Base-by-base conservation (phyloP, 2,113 vertebrate genomes). In the Actenoides hombroni region DNA sequence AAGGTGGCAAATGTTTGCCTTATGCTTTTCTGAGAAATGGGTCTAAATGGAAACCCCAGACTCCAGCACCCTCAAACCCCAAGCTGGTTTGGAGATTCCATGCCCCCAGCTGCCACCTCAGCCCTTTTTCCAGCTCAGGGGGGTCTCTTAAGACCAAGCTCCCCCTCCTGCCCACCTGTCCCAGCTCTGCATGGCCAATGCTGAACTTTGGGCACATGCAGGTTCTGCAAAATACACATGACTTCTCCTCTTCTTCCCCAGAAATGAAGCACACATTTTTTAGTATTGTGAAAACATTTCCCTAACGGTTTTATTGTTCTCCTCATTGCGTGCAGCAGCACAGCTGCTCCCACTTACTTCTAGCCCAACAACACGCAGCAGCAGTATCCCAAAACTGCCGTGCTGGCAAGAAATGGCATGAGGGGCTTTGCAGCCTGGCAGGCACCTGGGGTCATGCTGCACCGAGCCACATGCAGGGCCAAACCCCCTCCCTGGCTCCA, bases 291-390 rank as follows among this genome's bases (percentile, higher is more conserved):
- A 87, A 94, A 96, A 71, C 39, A 61, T 64, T 92, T 61, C 89
- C 77, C 61, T 64, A 68, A 78, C 40, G 0, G 0, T 82, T 94
- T 84, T 18, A 63, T 84, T 92, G 86, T 89, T 95, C 73, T 86
- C 54, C 54, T 88, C 48, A 40, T 28, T 48, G 73, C 74, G 37
- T 0, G 1, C 51, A 84, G 86, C 77, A 91, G 83, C 86, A 87
- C 94, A 96, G 93, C 95, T 97, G 94, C 77, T 97, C 84, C 53
- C 70, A 92, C 74, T 94, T 85, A 89, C 28, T 92, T 64, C 65
- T 93, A 89, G 80, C 56, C 42, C 80, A 78, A 24, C 8, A 46
- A 29, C 67, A 37, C 0, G 19, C 42, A 77, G 79, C 61, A 73
- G 84, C 70, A 71, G 35, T 51, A 74, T 29, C 64, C 35, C 65